Percentiles rank a stretch among this genome's conserved stretches.
These are phyloP conservation scores for Manis pentadactyla DNA, from an alignment of 2,797 vertebrate species.

Conservation along the genomic window DNA sequence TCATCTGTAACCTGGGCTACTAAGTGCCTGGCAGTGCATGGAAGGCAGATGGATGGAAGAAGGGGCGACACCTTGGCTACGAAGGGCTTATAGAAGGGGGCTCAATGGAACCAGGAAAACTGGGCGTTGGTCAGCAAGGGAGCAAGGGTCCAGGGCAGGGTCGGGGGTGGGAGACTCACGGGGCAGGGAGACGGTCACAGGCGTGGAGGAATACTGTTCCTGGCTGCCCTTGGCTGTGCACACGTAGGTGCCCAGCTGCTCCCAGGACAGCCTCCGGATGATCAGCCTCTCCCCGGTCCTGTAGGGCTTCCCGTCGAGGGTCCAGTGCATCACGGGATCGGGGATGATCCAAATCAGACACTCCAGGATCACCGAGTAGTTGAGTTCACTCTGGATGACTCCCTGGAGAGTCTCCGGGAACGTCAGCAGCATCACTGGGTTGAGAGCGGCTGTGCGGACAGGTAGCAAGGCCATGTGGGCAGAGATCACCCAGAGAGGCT, in stretches of 20 bases:
- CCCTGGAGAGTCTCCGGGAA: accelerated
- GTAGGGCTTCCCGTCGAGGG: background rate
- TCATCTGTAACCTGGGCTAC: background rate
- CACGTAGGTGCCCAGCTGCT: background rate
- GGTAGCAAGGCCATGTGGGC: background rate
- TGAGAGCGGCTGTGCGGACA: background rate
- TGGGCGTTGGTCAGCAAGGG: accelerated
- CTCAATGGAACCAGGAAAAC: background rate
- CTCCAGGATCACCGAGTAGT: background rate
- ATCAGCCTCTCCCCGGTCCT: background rate
- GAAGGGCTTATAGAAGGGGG: background rate
- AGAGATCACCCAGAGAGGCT: background rate
- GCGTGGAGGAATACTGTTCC: background rate
- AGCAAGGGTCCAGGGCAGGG: background rate
- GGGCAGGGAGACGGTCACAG: background rate
- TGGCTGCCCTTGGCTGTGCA: background rate
- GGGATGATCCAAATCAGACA: background rate
- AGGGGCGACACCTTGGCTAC: background rate
- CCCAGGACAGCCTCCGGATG: background rate
- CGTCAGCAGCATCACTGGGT: accelerated
- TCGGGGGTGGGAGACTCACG: background rate
- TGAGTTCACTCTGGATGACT: conserved; percentile 12
- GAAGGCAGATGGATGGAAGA: background rate
- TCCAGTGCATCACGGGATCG: background rate
- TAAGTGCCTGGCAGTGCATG: too few relatives aligned